A percentile compares a stretch with the other conserved stretches of the same genome.
Conservation (phyloP, 2,888 invertebrate species). For the Caenorhabditis drosophilae region DNA sequence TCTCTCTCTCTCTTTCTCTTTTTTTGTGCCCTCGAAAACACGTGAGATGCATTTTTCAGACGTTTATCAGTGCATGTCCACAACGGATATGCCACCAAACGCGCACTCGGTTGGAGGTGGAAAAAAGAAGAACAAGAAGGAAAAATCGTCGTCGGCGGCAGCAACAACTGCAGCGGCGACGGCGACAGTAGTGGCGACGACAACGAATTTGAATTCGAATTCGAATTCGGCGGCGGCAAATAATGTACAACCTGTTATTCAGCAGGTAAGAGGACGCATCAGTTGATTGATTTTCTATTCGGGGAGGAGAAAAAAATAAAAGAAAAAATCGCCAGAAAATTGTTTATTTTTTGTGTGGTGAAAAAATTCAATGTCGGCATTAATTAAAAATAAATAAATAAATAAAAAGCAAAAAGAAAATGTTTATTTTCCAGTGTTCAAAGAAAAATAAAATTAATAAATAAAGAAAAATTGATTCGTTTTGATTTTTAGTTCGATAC, state of each 20-base stretch:
- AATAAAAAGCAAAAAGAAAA: too few species aligned
- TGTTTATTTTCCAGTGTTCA: too few species aligned
- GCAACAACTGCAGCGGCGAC: background rate
- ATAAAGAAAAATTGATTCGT: too few species aligned
- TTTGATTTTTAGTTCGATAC: too few species aligned
- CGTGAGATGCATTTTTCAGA: too few species aligned
- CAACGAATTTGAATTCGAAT: background rate
- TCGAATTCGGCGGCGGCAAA: background rate
- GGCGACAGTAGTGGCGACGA: background rate
- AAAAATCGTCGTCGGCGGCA: slow-evolving; percentile 2
- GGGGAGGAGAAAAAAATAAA: background rate
- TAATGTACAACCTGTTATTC: background rate
- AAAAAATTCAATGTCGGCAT: too few species aligned
- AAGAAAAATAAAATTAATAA: too few species aligned
- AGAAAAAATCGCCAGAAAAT: background rate
- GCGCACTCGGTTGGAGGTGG: slow-evolving; percentile 22
- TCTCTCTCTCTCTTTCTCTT: background rate
- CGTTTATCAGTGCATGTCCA: slow-evolving; percentile 11
- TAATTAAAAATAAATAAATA: too few species aligned
- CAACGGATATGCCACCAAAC: slow-evolving; percentile 42
- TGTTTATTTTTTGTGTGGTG: too few species aligned
- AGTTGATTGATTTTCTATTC: background rate
- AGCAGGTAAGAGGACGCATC: background rate
- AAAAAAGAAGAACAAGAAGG: slow-evolving; percentile 44
- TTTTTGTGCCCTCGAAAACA: background rate